phyloP scores from a whole-genome alignment of 2,888 invertebrate species.

The Plebejus argus region DNA sequence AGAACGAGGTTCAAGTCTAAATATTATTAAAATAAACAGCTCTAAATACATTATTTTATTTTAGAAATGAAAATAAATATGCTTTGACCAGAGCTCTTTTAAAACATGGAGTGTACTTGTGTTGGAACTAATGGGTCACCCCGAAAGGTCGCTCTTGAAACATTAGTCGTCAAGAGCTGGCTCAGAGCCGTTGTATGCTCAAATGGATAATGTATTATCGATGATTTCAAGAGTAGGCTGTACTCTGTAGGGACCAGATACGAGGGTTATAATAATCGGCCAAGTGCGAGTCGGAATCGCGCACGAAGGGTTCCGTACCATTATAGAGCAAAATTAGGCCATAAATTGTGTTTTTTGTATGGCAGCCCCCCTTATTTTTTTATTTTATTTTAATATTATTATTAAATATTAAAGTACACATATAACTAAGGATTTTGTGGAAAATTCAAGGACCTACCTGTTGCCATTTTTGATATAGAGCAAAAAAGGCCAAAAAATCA shows the following conservation, averaged over 20 bases:
- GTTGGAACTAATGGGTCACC: constrained; percentile 11
- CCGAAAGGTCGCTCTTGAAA: constrained; percentile 11
- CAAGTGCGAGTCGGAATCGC: too few species aligned
- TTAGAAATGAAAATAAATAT: not conserved
- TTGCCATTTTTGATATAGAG: too few species aligned
- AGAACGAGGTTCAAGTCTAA: not conserved
- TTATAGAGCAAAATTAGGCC: too few species aligned
- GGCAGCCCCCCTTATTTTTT: too few species aligned
- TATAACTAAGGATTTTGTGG: too few species aligned
- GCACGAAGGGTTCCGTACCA: too few species aligned
- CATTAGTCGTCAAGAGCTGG: constrained; percentile 10
- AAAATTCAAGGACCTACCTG: too few species aligned
- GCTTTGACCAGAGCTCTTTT: constrained; percentile 14
- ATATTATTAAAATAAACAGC: not conserved
- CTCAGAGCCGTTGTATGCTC: not conserved
- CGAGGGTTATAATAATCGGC: not conserved
- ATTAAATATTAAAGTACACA: too few species aligned
- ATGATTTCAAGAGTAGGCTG: not conserved
- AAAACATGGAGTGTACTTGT: not conserved
- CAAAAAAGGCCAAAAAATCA: too few species aligned
- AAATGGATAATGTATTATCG: not conserved
- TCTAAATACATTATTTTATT: not conserved
- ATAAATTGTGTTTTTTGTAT: too few species aligned
- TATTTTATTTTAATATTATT: too few species aligned
- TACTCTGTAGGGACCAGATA: not conserved